phyloP scores from a whole-genome alignment of 2,888 invertebrate genomes.

The Aporophyla nigra region DNA sequence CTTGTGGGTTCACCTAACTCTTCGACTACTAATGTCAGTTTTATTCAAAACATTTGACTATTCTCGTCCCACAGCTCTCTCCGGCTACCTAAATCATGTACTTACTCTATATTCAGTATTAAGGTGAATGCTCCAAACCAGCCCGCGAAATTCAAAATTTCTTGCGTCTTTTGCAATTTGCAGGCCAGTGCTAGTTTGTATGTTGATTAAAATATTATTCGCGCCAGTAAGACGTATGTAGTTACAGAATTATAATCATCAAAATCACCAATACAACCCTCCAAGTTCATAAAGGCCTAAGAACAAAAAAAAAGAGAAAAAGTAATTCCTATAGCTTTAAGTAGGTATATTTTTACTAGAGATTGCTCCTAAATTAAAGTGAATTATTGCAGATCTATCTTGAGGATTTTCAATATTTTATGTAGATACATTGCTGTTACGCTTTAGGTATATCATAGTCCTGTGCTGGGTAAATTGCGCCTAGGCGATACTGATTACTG shows the following conservation, averaged over 20 bases:
- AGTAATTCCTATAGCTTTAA: no score
- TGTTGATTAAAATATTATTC: no score
- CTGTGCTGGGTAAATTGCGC: no score
- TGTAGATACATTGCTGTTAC: neutral
- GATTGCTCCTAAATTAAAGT: neutral
- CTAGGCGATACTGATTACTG: neutral
- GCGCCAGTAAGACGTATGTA: no score
- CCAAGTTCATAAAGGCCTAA: no score
- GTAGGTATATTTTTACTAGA: neutral
- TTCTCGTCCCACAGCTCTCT: neutral
- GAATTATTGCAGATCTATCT: neutral
- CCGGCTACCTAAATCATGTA: neutral
- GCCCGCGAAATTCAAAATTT: no score
- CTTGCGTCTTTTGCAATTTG: no score
- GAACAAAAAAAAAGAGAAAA: no score
- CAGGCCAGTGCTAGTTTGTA: no score
- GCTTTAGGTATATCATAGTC: neutral
- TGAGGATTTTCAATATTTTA: neutral
- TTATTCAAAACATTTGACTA: conserved; percentile 5
- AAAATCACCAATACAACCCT: no score
- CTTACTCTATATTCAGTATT: neutral
- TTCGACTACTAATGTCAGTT: conserved; percentile 12
- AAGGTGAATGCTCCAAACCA: no score
- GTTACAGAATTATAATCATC: no score
- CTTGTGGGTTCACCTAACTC: conserved; percentile 2